These are phyloP conservation scores for Drosophila eohydei DNA, from an alignment of 2,888 invertebrate genomes.

Conservation along the genomic window DNA sequence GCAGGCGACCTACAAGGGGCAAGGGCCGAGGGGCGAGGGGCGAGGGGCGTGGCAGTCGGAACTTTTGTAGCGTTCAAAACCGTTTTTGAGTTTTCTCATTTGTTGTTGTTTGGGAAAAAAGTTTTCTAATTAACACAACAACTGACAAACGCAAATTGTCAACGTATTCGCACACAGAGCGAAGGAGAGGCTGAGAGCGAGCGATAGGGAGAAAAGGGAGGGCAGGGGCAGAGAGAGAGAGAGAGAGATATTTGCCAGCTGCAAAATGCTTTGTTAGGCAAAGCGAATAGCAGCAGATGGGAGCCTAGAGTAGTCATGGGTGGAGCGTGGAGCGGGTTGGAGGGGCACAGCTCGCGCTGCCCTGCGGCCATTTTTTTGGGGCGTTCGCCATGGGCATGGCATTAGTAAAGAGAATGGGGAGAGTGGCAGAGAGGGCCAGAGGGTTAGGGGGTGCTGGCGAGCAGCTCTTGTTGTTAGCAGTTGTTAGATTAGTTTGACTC, in stretches of 20 bases:
- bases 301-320: neutral
- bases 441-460: neutral
- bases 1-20: slow-evolving; percentile 2
- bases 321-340: too few relatives aligned
- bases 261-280: slow-evolving; percentile 76
- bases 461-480: slow-evolving; percentile 70
- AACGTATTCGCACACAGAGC: slow-evolving; percentile 56
- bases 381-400: slow-evolving; percentile 36
- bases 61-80: slow-evolving; percentile 73
- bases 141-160: slow-evolving; percentile 81
- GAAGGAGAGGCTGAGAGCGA: neutral
- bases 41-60: slow-evolving; percentile 10
- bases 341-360: slow-evolving; percentile 30
- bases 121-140: slow-evolving; percentile 81
- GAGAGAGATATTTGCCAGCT: slow-evolving; percentile 66
- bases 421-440: too few relatives aligned
- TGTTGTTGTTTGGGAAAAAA: slow-evolving; percentile 75
- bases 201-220: neutral
- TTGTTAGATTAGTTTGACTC: slow-evolving; percentile 81
- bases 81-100: slow-evolving; percentile 74
- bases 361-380: slow-evolving; percentile 50
- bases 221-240: neutral
- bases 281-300: slow-evolving; percentile 16
- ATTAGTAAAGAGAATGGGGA: too few relatives aligned
- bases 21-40: neutral